Evolutionary conservation across 2,888 invertebrate species (phyloP).

Genomic region (Chrysodeixis includens): DNA sequence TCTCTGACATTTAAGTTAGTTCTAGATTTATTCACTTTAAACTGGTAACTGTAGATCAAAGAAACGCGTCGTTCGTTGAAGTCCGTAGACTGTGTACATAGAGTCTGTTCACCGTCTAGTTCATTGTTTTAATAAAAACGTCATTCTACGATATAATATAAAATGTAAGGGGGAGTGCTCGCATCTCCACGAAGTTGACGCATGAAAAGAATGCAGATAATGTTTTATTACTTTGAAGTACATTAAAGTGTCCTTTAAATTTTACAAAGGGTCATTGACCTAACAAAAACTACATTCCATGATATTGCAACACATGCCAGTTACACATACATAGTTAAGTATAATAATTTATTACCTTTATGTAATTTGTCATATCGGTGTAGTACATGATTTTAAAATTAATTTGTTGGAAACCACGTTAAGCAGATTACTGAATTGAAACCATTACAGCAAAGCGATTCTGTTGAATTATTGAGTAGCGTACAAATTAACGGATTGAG

Average conservation of each 20-base stretch:
- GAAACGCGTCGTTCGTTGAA: not conserved
- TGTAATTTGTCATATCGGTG: not conserved
- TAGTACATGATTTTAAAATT: slow-evolving; percentile 42
- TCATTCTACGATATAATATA: not conserved
- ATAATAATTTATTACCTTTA: not conserved
- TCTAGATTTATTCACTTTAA: slow-evolving; percentile 5
- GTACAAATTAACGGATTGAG: slow-evolving; percentile 44
- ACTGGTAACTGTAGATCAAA: not conserved
- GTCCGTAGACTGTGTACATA: not conserved
- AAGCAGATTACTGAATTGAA: slow-evolving; percentile 56
- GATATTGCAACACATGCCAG: too few relatives aligned
- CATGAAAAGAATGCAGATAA: not conserved
- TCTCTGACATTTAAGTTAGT: slow-evolving; percentile 4
- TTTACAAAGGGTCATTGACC: too few relatives aligned
- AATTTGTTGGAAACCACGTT: slow-evolving; percentile 54
- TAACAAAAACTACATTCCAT: too few relatives aligned
- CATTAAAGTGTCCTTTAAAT: not conserved
- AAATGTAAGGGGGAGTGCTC: not conserved
- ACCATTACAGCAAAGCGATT: slow-evolving; percentile 51
- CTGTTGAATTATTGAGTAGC: slow-evolving; percentile 54
- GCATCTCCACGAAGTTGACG: not conserved
- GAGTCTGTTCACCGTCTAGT: slow-evolving; percentile 7
- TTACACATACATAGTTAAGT: not conserved
- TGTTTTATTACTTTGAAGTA: not conserved
- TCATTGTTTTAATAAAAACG: slow-evolving; percentile 5